Conservation (phyloP, 1,140 invertebrate species). For the Diachasma alloeum region DNA sequence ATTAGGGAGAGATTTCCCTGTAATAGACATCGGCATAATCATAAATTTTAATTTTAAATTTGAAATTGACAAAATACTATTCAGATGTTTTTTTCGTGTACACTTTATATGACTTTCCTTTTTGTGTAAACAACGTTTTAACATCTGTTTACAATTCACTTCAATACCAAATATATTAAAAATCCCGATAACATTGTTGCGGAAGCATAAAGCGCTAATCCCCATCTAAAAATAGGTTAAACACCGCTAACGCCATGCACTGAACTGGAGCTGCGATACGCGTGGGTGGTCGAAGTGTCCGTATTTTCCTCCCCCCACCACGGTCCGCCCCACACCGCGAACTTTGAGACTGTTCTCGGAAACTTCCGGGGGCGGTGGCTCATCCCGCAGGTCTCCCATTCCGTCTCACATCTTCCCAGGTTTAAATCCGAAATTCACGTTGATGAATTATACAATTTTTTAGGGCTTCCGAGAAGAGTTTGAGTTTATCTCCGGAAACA, state of each 20-base stretch:
- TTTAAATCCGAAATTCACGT: background rate
- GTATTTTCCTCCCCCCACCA: background rate
- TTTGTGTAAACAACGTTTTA: too few relatives aligned
- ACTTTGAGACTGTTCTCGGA: background rate
- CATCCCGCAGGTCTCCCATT: background rate
- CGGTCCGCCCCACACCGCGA: background rate
- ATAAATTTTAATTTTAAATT: too few relatives aligned
- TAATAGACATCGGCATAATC: too few relatives aligned
- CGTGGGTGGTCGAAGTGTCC: background rate
- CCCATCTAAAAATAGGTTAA: background rate
- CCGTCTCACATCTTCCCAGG: background rate
- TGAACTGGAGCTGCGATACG: background rate
- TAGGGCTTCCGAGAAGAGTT: background rate
- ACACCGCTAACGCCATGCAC: background rate
- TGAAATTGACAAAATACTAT: too few relatives aligned
- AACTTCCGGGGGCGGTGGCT: background rate
- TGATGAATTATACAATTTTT: background rate
- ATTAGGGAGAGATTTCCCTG: too few relatives aligned
- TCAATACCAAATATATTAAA: too few relatives aligned
- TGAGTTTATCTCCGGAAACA: background rate
- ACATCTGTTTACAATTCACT: too few relatives aligned
- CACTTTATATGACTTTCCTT: too few relatives aligned
- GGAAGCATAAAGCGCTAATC: background rate
- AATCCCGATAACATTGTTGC: too few relatives aligned
- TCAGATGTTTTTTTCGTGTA: too few relatives aligned